These are phyloP conservation scores for Bos indicus DNA, from an alignment of 2,113 vertebrate species.

Conservation along the genomic window DNA sequence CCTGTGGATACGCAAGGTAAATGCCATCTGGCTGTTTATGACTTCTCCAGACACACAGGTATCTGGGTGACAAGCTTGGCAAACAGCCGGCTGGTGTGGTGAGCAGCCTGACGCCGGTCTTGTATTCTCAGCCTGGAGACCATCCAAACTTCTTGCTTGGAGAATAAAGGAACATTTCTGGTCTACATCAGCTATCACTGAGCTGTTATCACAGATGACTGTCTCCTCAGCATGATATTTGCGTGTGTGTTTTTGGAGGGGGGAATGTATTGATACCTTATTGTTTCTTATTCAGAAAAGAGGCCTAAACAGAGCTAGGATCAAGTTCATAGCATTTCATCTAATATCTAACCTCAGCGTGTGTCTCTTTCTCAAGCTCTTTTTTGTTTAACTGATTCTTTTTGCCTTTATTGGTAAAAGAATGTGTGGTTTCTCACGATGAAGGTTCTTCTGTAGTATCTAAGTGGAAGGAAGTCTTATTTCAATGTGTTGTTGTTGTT, in stretches of 20 bases:
- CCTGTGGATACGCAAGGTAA: neutral
- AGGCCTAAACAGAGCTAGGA: neutral
- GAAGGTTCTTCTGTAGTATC: neutral
- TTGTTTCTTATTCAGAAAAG: neutral
- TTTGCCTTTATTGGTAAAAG: neutral
- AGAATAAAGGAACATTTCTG: neutral
- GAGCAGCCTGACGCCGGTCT: neutral
- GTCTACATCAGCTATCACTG: neutral
- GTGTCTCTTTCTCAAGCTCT: neutral
- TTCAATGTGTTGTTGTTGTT: neutral
- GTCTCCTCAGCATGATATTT: neutral
- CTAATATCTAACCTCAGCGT: neutral
- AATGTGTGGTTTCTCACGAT: neutral
- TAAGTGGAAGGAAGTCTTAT: neutral
- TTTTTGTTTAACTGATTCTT: neutral
- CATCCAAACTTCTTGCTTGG: neutral
- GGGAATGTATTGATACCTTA: neutral
- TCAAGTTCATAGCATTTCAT: neutral
- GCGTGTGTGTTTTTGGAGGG: neutral
- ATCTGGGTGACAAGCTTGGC: neutral
- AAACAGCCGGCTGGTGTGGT: neutral
- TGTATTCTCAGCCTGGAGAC: neutral
- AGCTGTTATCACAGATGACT: neutral
- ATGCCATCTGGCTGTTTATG: slow-evolving; percentile 14
- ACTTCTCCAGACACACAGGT: neutral